Base-by-base conservation (phyloP, 2,888 invertebrate genomes). In the Coelopa pilipes region DNA sequence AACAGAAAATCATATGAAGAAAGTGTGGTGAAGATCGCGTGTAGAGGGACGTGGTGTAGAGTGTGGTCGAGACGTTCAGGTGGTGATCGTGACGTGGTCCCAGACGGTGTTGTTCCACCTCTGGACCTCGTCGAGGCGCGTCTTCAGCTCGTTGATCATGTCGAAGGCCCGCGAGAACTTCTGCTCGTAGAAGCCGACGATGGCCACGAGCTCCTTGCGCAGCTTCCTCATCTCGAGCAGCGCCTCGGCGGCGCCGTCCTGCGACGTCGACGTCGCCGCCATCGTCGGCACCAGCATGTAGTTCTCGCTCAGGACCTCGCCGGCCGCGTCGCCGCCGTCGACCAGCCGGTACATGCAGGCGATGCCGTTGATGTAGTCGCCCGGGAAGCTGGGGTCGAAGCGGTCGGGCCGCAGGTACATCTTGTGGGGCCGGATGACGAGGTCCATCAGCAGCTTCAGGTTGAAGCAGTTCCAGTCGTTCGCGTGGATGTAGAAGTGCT, bases 381-480 rank as follows among this genome's bases (percentile, higher is more conserved):
- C 86, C 0, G 82, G 81, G 75, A 81, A 86, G 1, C 79, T 73
- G 0, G 65, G 13, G 72, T 84, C 81, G 9, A 77, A 75, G 0
- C 24, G 34, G 75, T 86, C 86, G 0, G 47, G 57, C 0, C 78
- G 79, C 19, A 80, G 85, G 70, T 78, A 78, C 10, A 86, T 85
- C 15, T 77, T 77, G 11, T 80, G 71, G 0, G 81, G 78, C 0
- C 75, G 75, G 10, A 86, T 81, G 0, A 86, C 74, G 9, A 84
- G 63, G 65, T 85, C 81, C 84, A 86, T 84, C 0, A 86, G 55
- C 34, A 76, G 59, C 12, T 75, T 76, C 2, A 86, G 78, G 75
- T 78, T 83, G n/a, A 80, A 86, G 47, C 86, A 86, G 74, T 84
- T 85, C 86, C 86, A 86, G 53, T 84, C 75, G 71, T 86, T 86